Conservation (phyloP, 2,797 vertebrate species). For the Argyrosomus regius region DNA sequence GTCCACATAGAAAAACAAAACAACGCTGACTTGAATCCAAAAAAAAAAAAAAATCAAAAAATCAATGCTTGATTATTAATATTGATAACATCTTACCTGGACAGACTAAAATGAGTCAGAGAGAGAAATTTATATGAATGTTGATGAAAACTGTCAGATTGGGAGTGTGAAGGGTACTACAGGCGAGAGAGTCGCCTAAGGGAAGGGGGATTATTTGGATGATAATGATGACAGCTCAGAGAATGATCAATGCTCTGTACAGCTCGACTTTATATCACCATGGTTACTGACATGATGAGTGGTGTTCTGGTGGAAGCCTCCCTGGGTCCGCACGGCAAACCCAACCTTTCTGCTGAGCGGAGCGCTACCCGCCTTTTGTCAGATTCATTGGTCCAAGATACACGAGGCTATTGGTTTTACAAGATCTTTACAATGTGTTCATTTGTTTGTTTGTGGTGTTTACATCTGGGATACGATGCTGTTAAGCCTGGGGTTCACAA, state of each 20-base stretch:
- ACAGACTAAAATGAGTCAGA: conserved; percentile 18
- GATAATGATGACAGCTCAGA: conserved; percentile 63
- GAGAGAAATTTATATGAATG: conserved; percentile 15
- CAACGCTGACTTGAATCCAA: neutral
- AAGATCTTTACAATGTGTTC: conserved; percentile 13
- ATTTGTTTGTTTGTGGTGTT: conserved; percentile 18
- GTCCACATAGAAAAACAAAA: conserved; percentile 18
- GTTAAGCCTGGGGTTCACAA: conserved; percentile 26
- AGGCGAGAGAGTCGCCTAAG: conserved; percentile 43
- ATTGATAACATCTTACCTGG: conserved; percentile 11
- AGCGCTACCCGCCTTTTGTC: conserved; percentile 8
- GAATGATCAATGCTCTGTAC: conserved; percentile 67
- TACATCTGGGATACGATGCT: neutral
- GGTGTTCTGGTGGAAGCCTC: conserved; percentile 46
- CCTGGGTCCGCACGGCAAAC: conserved; percentile 11
- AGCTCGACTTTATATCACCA: conserved; percentile 67
- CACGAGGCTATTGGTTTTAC: conserved; percentile 35
- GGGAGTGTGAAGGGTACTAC: conserved; percentile 47
- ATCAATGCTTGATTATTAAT: conserved; percentile 16
- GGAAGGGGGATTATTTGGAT: conserved; percentile 67
- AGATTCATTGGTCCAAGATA: conserved; percentile 19
- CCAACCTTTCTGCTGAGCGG: conserved; percentile 19
- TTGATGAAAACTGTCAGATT: conserved; percentile 41
- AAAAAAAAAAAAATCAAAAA: neutral
- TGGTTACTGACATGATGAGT: conserved; percentile 70